phyloP scores from a whole-genome alignment of 2,113 vertebrate species.

The Platycercus adscitus region DNA sequence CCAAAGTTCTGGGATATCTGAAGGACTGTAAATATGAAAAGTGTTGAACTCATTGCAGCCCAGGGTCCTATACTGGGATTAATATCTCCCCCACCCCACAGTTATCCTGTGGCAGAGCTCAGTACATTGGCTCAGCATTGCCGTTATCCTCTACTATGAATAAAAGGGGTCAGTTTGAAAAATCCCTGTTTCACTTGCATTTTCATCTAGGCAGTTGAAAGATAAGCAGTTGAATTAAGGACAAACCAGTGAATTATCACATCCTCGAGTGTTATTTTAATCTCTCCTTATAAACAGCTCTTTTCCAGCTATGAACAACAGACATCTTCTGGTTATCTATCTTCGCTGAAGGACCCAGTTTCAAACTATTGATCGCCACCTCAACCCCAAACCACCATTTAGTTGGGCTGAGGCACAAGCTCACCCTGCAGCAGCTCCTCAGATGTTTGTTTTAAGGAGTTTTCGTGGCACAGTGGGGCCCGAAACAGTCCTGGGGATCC shows the following conservation, averaged over 20 bases:
- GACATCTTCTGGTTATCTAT: not conserved
- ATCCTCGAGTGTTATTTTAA: not conserved
- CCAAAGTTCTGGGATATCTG: not conserved
- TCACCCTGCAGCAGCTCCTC: not conserved
- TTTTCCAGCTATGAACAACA: not conserved
- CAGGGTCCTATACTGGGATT: not conserved
- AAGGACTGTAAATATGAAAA: not conserved
- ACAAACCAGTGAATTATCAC: not conserved
- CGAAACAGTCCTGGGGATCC: not conserved
- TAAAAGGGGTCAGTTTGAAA: not conserved
- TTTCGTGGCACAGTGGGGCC: not conserved
- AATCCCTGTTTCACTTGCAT: not conserved
- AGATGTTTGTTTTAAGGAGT: not conserved
- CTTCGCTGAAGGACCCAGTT: not conserved
- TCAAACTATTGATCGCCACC: not conserved
- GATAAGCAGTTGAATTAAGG: not conserved
- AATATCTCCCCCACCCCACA: not conserved
- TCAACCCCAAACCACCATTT: not conserved
- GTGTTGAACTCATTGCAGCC: not conserved
- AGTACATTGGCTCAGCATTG: not conserved
- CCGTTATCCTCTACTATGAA: not conserved
- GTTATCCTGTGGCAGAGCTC: not conserved
- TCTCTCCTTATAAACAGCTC: not conserved
- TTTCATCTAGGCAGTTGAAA: not conserved
- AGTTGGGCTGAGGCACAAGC: not conserved